Base-by-base conservation (phyloP, 1,140 invertebrate genomes). In the Euura saliciscinereae region DNA sequence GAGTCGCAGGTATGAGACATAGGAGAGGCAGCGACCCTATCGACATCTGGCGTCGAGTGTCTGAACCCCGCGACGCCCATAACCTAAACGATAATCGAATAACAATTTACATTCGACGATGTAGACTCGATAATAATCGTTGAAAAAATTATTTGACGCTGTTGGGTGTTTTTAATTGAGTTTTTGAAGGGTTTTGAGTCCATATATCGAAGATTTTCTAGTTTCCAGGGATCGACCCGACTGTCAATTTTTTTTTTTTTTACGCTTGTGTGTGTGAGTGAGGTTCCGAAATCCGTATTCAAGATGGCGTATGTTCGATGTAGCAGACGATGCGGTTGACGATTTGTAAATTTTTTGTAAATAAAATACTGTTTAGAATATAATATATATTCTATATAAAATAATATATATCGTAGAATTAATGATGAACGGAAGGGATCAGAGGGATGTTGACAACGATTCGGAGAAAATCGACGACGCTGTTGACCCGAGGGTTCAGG, bases 401-500 rank as follows among this genome's bases (percentile, higher is more conserved):
- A 65, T 45, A n/a, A 10, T 77, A 79, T 79, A 77, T 77, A 75
- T 82, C 79, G 75, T 81, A 42, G 7, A 78, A 77, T 79, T 80
- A 84, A 86, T 83, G 82, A 86, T 87, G 86, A 86, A 84, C 78
- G 83, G 75, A 78, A 80, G 79, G 75, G 78, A 78, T 71, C 80
- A 82, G 70, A 78, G 77, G 69, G 82, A 85, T 46, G 75, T 73
- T 71, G 77, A 70, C 70, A 81, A 79, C 76, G 82, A 87, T 75
- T 78, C 76, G 73, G 86, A 88, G 73, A 79, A 79, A 71, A 69
- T 83, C 43, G 87, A 87, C 75, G 88, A 88, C 77, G 83, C 84
- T 11, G 87, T 89, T 75, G 88, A 89, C 76, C 88, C 88, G n/a
- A 82, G 88, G 78, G 87, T 89, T 67, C 88, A 89, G 85, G 88